Percentiles rank a stretch among this genome's conserved stretches.
Evolutionary conservation across 2,113 vertebrate species (phyloP).

Genomic region (Gallinago media): DNA sequence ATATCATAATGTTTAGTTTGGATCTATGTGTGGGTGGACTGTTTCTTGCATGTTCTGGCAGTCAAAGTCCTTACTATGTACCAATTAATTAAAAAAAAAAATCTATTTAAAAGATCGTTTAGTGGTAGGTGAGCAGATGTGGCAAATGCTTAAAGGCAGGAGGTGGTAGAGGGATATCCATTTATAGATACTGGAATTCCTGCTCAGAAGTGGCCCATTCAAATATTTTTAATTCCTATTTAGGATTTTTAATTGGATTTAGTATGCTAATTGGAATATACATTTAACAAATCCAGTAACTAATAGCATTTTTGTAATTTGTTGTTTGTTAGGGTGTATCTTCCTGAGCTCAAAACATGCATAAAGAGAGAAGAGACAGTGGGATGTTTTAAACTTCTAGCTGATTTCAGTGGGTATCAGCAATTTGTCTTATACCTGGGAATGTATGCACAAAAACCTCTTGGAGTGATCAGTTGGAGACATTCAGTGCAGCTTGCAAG

Average conservation of each 20-base stretch:
- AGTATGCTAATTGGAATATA: not conserved
- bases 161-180: not conserved
- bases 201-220: not conserved
- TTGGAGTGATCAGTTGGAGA: not conserved
- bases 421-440: not conserved
- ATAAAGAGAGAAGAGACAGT: not conserved
- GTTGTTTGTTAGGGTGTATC: not conserved
- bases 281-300: not conserved
- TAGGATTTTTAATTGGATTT: not conserved
- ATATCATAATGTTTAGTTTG: not conserved
- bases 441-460: not conserved
- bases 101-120: not conserved
- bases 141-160: not conserved
- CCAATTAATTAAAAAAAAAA: not conserved
- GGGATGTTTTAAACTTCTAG: not conserved
- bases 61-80: not conserved
- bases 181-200: not conserved
- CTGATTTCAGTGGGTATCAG: not conserved
- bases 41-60: not conserved
- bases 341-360: not conserved
- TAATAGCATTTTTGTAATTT: not conserved
- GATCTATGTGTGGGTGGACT: not conserved
- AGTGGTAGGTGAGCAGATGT: not conserved
- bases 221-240: not conserved
- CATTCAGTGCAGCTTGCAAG: accelerated